Conservation (phyloP, 2,888 invertebrate species). For the Lithosia quadra region DNA sequence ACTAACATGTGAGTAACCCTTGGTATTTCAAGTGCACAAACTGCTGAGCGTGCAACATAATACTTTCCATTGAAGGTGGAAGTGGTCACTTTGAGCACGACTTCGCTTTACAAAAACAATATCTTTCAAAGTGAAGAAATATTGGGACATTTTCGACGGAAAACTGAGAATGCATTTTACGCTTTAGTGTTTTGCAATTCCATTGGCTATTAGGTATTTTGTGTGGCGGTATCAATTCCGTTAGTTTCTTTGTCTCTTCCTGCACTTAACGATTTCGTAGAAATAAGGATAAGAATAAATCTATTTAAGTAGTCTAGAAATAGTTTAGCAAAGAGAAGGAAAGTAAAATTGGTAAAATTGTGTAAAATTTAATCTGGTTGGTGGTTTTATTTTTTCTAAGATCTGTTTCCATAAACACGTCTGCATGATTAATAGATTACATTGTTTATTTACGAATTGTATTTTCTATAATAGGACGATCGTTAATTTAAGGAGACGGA, state of each 20-base stretch:
- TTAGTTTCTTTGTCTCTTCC: conserved; percentile 30
- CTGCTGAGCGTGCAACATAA: conserved; percentile 71
- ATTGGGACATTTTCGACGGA: conserved; percentile 52
- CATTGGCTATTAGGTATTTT: conserved; percentile 47
- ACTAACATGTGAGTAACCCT: conserved; percentile 32
- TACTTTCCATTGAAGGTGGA: conserved; percentile 68
- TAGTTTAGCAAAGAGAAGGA: neutral
- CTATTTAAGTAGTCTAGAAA: neutral
- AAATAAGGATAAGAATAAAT: conserved; percentile 19
- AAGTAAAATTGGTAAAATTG: neutral
- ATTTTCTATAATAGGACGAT: neutral
- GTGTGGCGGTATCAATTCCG: conserved; percentile 29
- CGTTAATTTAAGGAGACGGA: conserved; percentile 44
- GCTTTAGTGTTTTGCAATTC: conserved; percentile 43
- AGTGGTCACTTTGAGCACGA: conserved; percentile 70
- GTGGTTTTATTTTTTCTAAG: neutral
- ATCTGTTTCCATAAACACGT: neutral
- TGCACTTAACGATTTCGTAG: conserved; percentile 17
- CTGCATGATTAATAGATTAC: conserved; percentile 6
- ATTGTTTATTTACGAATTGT: neutral
- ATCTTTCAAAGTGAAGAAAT: conserved; percentile 55
- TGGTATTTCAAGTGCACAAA: conserved; percentile 66
- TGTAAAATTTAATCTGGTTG: neutral
- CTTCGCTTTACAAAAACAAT: conserved; percentile 62
- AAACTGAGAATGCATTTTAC: conserved; percentile 46